Evolutionary conservation across 2,113 vertebrate species (phyloP).

Genomic region (Catharus minimus): DNA sequence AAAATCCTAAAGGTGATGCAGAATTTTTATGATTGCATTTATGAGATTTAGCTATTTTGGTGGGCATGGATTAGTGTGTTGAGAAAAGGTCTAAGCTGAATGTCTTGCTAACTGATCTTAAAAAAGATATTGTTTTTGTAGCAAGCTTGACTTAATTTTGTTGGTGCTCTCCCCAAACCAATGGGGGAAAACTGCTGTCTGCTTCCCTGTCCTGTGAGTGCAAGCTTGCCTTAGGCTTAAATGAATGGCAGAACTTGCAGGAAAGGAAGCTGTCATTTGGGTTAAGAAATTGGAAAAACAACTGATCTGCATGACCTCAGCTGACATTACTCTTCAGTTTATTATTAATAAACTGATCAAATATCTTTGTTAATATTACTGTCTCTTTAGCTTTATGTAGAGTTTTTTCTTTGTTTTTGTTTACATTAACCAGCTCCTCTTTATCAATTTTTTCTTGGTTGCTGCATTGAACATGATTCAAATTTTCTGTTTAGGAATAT

Average conservation of each 20-base stretch:
- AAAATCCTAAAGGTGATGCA: not conserved
- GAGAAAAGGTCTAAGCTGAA: not conserved
- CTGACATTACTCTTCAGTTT: not conserved
- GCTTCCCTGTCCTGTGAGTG: not conserved
- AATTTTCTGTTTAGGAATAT: not conserved
- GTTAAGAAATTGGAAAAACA: not conserved
- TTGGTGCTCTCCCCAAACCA: not conserved
- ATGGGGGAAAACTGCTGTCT: not conserved
- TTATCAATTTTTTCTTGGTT: not conserved
- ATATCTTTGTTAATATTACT: not conserved
- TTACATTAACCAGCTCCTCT: not conserved
- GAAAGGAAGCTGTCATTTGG: not conserved
- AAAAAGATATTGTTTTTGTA: not conserved
- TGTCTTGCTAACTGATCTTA: not conserved
- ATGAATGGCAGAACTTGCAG: not conserved
- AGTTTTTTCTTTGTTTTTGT: rapidly evolving
- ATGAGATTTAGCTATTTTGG: not conserved
- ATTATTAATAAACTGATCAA: not conserved
- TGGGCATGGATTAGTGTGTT: not conserved
- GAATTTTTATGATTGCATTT: not conserved
- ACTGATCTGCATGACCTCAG: not conserved
- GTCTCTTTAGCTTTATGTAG: not conserved
- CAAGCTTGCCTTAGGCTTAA: not conserved
- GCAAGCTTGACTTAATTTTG: not conserved
- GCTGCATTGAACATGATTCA: not conserved